phyloP scores from a whole-genome alignment of 1,140 invertebrate genomes.

The Drosophila malerkotliana region DNA sequence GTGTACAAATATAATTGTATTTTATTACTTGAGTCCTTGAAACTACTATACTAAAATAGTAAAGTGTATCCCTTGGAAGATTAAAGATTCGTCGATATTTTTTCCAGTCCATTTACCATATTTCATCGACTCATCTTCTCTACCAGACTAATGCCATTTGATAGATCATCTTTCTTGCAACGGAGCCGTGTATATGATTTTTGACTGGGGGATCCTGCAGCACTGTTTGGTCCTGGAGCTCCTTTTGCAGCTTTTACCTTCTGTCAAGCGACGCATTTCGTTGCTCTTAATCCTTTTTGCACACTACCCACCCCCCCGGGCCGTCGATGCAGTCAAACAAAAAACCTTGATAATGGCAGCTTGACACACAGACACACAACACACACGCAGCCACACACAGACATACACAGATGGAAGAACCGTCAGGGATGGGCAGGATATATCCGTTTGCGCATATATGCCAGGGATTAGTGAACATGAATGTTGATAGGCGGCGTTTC shows the following conservation, averaged over 20 bases:
- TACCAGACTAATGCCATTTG: constrained; percentile 39
- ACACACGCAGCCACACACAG: constrained; percentile 7
- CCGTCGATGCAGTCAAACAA: constrained; percentile 53
- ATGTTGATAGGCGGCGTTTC: constrained; percentile 75
- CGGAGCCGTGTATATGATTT: constrained; percentile 31
- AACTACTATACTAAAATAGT: too few relatives aligned
- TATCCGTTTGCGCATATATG: constrained; percentile 78
- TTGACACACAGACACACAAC: constrained; percentile 26
- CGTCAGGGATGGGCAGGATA: constrained; percentile 24
- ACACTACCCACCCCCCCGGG: constrained; percentile 38
- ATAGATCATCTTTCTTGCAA: constrained; percentile 38
- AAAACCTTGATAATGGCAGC: constrained; percentile 76
- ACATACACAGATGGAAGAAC: not conserved
- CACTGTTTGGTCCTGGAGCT: constrained; percentile 17
- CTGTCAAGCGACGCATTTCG: constrained; percentile 59
- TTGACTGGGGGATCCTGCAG: constrained; percentile 12
- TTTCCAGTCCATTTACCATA: constrained; percentile 3
- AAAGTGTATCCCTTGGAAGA: not conserved
- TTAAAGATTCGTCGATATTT: not conserved
- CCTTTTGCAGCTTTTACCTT: constrained; percentile 57
- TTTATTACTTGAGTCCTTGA: too few relatives aligned
- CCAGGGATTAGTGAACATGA: constrained; percentile 76
- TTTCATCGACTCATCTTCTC: constrained; percentile 21
- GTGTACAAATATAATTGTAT: too few relatives aligned
- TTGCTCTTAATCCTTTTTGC: constrained; percentile 72